phyloP scores from a whole-genome alignment of 2,113 vertebrate genomes.

The Scopus umbretta region DNA sequence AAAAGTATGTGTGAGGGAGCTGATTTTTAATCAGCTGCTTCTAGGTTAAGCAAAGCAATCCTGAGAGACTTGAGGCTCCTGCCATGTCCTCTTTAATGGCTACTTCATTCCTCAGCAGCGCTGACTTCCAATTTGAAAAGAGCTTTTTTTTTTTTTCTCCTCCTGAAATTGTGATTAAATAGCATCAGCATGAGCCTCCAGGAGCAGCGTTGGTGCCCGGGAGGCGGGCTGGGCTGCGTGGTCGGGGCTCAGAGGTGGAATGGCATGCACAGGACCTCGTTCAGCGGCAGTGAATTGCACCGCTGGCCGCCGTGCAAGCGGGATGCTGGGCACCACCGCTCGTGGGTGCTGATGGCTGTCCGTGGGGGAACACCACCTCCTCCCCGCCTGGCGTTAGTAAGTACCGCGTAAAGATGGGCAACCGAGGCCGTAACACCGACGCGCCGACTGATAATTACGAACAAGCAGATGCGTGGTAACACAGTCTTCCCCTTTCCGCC shows the following conservation, averaged over 20 bases:
- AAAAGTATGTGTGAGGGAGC: not conserved
- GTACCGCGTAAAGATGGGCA: rapidly evolving
- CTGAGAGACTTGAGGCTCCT: not conserved
- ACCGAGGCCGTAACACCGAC: rapidly evolving
- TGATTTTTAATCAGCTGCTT: not conserved
- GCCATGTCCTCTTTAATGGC: not conserved
- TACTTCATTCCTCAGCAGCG: not conserved
- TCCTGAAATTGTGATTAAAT: not conserved
- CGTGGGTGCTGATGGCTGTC: not conserved
- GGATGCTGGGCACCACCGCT: rapidly evolving
- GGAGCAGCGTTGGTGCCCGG: rapidly evolving
- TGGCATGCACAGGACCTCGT: rapidly evolving
- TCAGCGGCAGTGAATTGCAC: rapidly evolving
- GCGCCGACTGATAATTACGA: not conserved
- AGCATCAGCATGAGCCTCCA: rapidly evolving
- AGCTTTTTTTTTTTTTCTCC: not conserved
- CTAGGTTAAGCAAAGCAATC: not conserved
- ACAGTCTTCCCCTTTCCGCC: too few species aligned
- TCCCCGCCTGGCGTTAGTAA: not conserved
- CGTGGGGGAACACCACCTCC: rapidly evolving
- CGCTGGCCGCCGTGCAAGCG: rapidly evolving
- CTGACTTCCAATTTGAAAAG: not conserved
- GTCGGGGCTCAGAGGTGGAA: not conserved
- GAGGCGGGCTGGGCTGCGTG: not conserved
- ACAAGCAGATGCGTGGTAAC: not conserved